Evolutionary conservation across 2,888 invertebrate genomes (phyloP).

Genomic region (Entomobrya proxima): DNA sequence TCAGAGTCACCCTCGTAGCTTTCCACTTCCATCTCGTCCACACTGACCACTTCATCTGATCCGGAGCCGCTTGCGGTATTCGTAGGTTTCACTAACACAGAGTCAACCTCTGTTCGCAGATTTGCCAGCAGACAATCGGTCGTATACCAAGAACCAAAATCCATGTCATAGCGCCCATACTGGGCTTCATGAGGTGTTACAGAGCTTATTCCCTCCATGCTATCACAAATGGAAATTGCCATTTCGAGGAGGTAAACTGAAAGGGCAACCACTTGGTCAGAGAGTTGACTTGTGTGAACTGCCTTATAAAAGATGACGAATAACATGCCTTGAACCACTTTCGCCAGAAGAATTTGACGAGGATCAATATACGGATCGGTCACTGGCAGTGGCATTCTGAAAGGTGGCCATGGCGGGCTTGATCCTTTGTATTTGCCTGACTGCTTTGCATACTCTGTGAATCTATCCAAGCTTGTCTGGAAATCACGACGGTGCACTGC

Average conservation of each 20-base stretch:
- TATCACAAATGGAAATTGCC: conserved; percentile 81
- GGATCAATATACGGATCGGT: conserved; percentile 84
- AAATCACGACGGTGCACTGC: conserved; percentile 95
- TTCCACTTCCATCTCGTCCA: conserved; percentile 83
- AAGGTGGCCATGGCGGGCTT: conserved; percentile 88
- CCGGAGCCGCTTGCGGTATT: conserved; percentile 13
- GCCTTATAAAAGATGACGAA: conserved; percentile 91
- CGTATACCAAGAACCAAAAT: conserved; percentile 83
- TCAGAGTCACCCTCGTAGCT: conserved; percentile 80
- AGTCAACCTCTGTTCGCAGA: conserved; percentile 83
- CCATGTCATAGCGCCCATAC: conserved; percentile 80
- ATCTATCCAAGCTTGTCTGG: conserved; percentile 95
- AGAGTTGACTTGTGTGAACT: conserved; percentile 84
- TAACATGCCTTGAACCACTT: conserved; percentile 85
- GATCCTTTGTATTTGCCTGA: conserved; percentile 81
- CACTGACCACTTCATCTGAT: conserved; percentile 70
- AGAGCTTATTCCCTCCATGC: conserved; percentile 71
- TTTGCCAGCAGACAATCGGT: conserved; percentile 87
- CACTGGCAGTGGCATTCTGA: conserved; percentile 84
- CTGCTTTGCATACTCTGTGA: conserved; percentile 85
- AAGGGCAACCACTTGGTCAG: conserved; percentile 92
- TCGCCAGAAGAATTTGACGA: conserved; percentile 81
- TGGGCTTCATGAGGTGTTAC: conserved; percentile 77
- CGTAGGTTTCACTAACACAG: conserved; percentile 80
- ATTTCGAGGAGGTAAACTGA: conserved; percentile 91